Evolutionary conservation across 2,888 invertebrate species (phyloP).

Genomic region (Watsonalla binaria): DNA sequence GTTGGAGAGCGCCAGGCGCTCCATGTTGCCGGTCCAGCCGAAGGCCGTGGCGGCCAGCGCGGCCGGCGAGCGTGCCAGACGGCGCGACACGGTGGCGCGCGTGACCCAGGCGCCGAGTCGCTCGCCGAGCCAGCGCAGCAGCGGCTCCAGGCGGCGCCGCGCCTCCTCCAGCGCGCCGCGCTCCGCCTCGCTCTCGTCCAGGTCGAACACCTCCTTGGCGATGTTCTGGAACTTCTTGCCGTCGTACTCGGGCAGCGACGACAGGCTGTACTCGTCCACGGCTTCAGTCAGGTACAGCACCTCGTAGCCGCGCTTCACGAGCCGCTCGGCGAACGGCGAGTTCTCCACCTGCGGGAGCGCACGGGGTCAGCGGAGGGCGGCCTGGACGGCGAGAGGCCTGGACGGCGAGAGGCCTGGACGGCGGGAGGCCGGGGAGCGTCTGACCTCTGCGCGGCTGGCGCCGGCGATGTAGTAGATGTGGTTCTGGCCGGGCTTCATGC

Average conservation of each 20-base stretch:
- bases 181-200: constrained; percentile 84
- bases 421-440: constrained; percentile 83
- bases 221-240: constrained; percentile 99
- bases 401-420: constrained; percentile 23
- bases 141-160: constrained; percentile 90
- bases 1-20: constrained; percentile 95
- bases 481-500: constrained; percentile 97
- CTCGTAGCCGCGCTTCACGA: constrained; percentile 96
- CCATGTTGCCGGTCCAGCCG: constrained; percentile 99
- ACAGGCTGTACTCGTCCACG: constrained; percentile 98
- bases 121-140: constrained; percentile 93
- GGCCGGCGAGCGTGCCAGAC: constrained; percentile 94
- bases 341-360: constrained; percentile 80
- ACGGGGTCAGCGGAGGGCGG: neutral
- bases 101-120: constrained; percentile 87
- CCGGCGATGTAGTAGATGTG: constrained; percentile 98
- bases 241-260: constrained; percentile 97
- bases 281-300: constrained; percentile 96
- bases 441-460: constrained; percentile 85
- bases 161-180: constrained; percentile 88
- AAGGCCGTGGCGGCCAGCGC: constrained; percentile 97
- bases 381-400: neutral
- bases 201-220: constrained; percentile 97
- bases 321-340: constrained; percentile 97
- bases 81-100: constrained; percentile 91